Conservation (phyloP, 2,113 vertebrate genomes). For the Rhynchomys soricoides region DNA sequence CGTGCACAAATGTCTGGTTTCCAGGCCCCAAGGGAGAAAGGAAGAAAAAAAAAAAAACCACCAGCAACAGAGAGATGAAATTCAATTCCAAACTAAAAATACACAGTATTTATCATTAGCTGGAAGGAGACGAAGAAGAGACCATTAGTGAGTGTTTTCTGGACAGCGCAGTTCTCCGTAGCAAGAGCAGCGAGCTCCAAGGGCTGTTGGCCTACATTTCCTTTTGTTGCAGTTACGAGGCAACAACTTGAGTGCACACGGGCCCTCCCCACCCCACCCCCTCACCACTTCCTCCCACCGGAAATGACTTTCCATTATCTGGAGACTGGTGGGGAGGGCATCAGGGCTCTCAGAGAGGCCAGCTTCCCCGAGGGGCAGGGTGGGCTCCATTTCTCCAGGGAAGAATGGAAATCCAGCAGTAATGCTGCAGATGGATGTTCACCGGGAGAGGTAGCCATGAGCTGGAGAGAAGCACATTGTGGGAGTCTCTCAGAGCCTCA, state of each 20-base stretch:
- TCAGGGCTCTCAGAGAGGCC: not conserved
- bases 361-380: not conserved
- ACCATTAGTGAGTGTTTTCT: constrained; percentile 52
- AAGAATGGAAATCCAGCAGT: not conserved
- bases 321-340: not conserved
- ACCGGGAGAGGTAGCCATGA: accelerated
- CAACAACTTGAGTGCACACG: not conserved
- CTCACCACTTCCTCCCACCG: not conserved
- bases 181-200: not conserved
- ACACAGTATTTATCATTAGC: constrained; percentile 73
- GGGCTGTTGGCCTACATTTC: constrained; percentile 62
- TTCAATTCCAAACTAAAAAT: constrained; percentile 71
- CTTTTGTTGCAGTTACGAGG: not conserved
- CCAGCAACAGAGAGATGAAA: constrained; percentile 53
- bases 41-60: not conserved
- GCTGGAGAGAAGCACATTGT: no score
- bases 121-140: constrained; percentile 48
- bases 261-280: not conserved
- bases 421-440: not conserved
- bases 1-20: constrained; percentile 51
- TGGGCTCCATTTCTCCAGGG: not conserved
- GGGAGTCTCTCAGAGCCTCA: not conserved
- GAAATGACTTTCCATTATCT: constrained; percentile 51
- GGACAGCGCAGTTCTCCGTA: not conserved
- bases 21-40: constrained; percentile 39